These are phyloP conservation scores for Drosophila multiciliata DNA, from an alignment of 2,888 invertebrate species.

Conservation along the genomic window DNA sequence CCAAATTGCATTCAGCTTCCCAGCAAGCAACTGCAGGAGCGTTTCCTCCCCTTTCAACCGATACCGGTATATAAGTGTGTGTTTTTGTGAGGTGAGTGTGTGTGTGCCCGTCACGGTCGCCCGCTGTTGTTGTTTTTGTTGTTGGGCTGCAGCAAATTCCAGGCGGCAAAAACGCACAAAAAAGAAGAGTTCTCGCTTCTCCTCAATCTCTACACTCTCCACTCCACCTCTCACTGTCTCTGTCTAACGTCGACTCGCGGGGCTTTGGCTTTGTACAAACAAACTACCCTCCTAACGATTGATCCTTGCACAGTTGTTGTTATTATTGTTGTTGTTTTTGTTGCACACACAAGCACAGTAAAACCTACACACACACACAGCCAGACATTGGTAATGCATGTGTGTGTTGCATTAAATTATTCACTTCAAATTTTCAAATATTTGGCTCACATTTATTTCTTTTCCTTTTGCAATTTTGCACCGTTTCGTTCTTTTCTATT, in stretches of 20 bases:
- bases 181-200: slow-evolving; percentile 43
- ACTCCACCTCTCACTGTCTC: slow-evolving; percentile 6
- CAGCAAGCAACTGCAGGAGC: slow-evolving; percentile 43
- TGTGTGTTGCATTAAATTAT: slow-evolving; percentile 55
- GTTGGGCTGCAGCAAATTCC: slow-evolving; percentile 68
- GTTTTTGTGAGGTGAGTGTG: neutral
- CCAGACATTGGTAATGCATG: slow-evolving; percentile 49
- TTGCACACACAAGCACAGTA: slow-evolving; percentile 60
- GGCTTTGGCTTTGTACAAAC: slow-evolving; percentile 68
- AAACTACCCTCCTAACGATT: slow-evolving; percentile 78
- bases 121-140: slow-evolving; percentile 40
- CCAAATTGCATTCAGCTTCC: slow-evolving; percentile 44
- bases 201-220: slow-evolving; percentile 15
- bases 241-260: slow-evolving; percentile 22
- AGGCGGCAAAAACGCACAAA: slow-evolving; percentile 80
- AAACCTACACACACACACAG: slow-evolving; percentile 38
- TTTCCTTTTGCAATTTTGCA: slow-evolving; percentile 29
- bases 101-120: slow-evolving; percentile 39
- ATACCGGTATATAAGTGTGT: slow-evolving; percentile 14
- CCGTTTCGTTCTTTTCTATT: slow-evolving; percentile 28
- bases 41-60: slow-evolving; percentile 69
- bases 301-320: slow-evolving; percentile 66
- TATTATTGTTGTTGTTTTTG: slow-evolving; percentile 52
- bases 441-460: slow-evolving; percentile 25
- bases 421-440: slow-evolving; percentile 52